These are phyloP conservation scores for Lasiommata megera DNA, from an alignment of 2,888 invertebrate species.

Conservation along the genomic window DNA sequence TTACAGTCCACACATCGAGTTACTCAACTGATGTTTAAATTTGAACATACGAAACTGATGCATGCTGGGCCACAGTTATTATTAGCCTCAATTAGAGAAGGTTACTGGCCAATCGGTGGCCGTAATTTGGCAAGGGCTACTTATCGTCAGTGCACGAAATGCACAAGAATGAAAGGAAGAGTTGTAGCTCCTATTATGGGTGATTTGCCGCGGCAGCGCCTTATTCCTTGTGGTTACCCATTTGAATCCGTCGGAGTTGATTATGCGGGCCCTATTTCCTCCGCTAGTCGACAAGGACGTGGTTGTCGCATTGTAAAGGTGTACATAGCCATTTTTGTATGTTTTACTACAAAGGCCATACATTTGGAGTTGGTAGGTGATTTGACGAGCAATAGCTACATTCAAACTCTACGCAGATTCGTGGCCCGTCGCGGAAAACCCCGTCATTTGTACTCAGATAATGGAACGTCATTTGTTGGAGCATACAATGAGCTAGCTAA, in stretches of 20 bases:
- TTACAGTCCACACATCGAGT: no score
- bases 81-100: constrained; percentile 9
- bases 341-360: constrained; percentile 26
- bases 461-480: constrained; percentile 25
- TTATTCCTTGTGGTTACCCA: constrained; percentile 24
- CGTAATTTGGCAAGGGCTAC: constrained; percentile 15
- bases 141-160: constrained; percentile 17
- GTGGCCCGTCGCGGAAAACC: constrained; percentile 28
- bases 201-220: constrained; percentile 31
- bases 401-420: constrained; percentile 22
- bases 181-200: constrained; percentile 31
- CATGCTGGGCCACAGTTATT: constrained; percentile 24
- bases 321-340: constrained; percentile 30
- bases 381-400: constrained; percentile 23
- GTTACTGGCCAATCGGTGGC: constrained; percentile 22
- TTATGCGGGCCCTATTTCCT: constrained; percentile 33
- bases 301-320: constrained; percentile 31
- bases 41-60: constrained; percentile 11
- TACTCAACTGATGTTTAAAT: constrained; percentile 21
- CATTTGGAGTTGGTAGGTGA: constrained; percentile 31
- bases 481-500: constrained; percentile 8
- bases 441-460: constrained; percentile 24
- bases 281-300: constrained; percentile 27
- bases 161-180: constrained; percentile 16
- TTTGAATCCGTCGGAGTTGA: constrained; percentile 30